A percentile compares a stretch with the other conserved stretches of the same genome.
phyloP scores from a whole-genome alignment of 2,113 vertebrate species.

The Panurus biarmicus region DNA sequence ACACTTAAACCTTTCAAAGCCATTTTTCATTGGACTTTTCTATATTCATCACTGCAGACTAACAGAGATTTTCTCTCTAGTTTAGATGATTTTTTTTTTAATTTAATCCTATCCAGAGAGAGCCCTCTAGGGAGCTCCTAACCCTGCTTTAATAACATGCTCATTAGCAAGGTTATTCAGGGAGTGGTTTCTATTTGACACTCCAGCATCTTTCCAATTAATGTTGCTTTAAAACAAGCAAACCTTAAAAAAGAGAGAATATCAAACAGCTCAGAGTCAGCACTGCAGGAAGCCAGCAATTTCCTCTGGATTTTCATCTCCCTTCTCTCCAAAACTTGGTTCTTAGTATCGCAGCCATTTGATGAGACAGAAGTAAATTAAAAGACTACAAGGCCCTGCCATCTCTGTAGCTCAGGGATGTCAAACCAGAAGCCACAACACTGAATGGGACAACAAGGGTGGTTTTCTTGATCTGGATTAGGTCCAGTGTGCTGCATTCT shows the following conservation, averaged over 20 bases:
- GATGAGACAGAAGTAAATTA: conserved; percentile 6
- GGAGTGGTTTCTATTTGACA: conserved; percentile 58
- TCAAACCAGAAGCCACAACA: neutral
- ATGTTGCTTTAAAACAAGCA: conserved; percentile 63
- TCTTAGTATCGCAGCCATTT: neutral
- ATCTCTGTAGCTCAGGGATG: neutral
- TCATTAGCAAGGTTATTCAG: conserved; percentile 61
- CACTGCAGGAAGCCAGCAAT: conserved; percentile 12
- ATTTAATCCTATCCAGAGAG: conserved; percentile 62
- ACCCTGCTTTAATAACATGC: conserved; percentile 64
- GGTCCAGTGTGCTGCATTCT: neutral
- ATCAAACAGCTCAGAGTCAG: conserved; percentile 39
- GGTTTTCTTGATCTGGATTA: neutral
- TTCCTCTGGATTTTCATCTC: conserved; percentile 43
- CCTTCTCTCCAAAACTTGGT: conserved; percentile 5
- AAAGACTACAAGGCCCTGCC: neutral
- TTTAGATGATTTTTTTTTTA: conserved; percentile 44
- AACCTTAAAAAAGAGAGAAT: conserved; percentile 45
- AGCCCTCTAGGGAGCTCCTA: conserved; percentile 52
- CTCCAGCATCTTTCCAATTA: conserved; percentile 60
- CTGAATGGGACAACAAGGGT: neutral
- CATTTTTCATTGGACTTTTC: conserved; percentile 62
- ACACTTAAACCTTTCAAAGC: conserved; percentile 55
- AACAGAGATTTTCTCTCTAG: conserved; percentile 27
- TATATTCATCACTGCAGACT: conserved; percentile 47